phyloP scores from a whole-genome alignment of 37 sponge, comb jelly and placozoan species.

The Oscarella lobularis region DNA sequence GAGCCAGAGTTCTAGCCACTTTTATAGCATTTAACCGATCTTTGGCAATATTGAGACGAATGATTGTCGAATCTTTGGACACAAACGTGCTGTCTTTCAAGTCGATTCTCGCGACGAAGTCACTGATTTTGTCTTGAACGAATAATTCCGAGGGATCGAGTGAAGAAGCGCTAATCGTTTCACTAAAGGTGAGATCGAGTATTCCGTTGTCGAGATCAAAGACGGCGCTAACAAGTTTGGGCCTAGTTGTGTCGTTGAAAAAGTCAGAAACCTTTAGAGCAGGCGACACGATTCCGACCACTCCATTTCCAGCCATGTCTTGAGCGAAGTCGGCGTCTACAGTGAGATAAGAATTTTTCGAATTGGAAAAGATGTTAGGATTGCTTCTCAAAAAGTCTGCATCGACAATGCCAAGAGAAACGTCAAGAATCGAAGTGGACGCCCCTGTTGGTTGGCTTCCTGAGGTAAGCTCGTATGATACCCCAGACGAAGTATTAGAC shows the following conservation, averaged over 20 bases:
- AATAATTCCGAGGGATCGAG: conserved; percentile 40
- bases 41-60: not conserved
- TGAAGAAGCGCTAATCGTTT: conserved; percentile 37
- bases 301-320: conserved; percentile 40
- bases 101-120: not conserved
- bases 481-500: too few species aligned
- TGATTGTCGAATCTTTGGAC: conserved; percentile 6
- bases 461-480: too few species aligned
- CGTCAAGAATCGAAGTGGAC: too few species aligned
- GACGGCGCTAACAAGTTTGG: not conserved
- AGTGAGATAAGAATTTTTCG: conserved; percentile 27
- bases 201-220: conserved; percentile 2
- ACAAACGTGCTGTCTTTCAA: conserved; percentile 22
- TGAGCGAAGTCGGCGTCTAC: conserved; percentile 12
- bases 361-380: conserved; percentile 11
- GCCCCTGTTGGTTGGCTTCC: too few species aligned
- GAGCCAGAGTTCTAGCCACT: not conserved
- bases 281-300: conserved; percentile 18
- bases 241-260: conserved; percentile 35
- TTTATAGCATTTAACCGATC: not conserved
- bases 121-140: conserved; percentile 7
- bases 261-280: conserved; percentile 14
- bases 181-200: conserved; percentile 40
- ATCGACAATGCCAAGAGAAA: too few species aligned
- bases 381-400: conserved; percentile 38